Evolutionary conservation across 2,888 invertebrate genomes (phyloP).

Genomic region (Scaptomyza cyrtandrae): DNA sequence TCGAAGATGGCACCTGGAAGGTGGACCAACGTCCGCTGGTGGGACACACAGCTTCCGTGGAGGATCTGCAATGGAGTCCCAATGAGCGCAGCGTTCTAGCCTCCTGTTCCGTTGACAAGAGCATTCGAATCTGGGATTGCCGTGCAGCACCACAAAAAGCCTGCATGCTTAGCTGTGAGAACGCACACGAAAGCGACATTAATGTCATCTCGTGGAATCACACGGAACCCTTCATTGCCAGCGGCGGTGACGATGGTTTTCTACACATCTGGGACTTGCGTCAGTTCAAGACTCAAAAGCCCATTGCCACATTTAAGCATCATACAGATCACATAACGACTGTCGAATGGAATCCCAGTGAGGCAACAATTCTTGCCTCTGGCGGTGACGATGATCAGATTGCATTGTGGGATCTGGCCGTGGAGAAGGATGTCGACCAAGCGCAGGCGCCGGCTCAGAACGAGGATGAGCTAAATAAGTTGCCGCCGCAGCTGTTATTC

Average conservation of each 20-base stretch:
- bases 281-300: constrained; percentile 90
- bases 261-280: constrained; percentile 98
- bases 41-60: constrained; percentile 96
- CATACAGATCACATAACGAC: constrained; percentile 97
- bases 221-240: constrained; percentile 94
- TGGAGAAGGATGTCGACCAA: constrained; percentile 90
- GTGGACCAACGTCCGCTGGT: constrained; percentile 95
- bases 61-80: constrained; percentile 99
- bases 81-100: constrained; percentile 95
- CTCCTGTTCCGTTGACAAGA: constrained; percentile 94
- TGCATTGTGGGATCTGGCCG: constrained; percentile 97
- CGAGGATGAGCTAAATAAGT: constrained; percentile 87
- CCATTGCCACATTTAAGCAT: constrained; percentile 97
- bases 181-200: constrained; percentile 95
- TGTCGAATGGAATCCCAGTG: constrained; percentile 98
- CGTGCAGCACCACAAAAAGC: constrained; percentile 94
- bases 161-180: constrained; percentile 93
- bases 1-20: constrained; percentile 92
- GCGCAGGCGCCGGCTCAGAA: constrained; percentile 89
- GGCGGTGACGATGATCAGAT: constrained; percentile 97
- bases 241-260: constrained; percentile 98
- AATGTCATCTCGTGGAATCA: constrained; percentile 99
- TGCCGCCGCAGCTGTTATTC: constrained; percentile 98
- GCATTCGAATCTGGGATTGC: constrained; percentile 98
- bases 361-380: constrained; percentile 96